These are phyloP conservation scores for Tyria jacobaeae DNA, from an alignment of 2,888 invertebrate genomes.

Conservation along the genomic window DNA sequence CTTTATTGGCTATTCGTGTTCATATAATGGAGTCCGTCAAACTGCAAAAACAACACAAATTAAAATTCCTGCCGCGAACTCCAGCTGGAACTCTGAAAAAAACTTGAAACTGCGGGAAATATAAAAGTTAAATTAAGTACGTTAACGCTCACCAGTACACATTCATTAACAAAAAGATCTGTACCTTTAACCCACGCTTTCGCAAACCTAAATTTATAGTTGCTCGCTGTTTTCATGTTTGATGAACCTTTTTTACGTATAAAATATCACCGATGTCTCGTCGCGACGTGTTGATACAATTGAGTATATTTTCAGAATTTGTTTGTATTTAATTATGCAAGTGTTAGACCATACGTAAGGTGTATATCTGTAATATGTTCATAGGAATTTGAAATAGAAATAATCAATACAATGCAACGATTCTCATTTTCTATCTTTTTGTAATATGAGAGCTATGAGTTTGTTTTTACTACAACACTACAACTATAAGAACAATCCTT, in stretches of 20 bases:
- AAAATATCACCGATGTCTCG: no score
- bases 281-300: no score
- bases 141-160: neutral
- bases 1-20: neutral
- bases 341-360: no score
- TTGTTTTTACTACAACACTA: no score
- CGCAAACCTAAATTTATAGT: neutral
- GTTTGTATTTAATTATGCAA: no score
- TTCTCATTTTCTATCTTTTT: no score
- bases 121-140: slow-evolving; percentile 8
- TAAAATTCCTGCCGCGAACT: neutral
- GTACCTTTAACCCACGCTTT: neutral
- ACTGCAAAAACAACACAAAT: slow-evolving; percentile 5
- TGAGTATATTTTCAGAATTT: no score
- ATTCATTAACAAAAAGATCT: slow-evolving; percentile 8
- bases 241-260: neutral
- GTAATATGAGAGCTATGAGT: no score
- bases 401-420: no score
- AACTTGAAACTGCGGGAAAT: neutral
- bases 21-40: neutral
- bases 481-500: no score
- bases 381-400: no score
- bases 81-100: neutral
- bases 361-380: no score
- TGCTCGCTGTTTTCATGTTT: neutral